Conservation (phyloP, 2,113 vertebrate genomes). For the Phaetusa simplex region DNA sequence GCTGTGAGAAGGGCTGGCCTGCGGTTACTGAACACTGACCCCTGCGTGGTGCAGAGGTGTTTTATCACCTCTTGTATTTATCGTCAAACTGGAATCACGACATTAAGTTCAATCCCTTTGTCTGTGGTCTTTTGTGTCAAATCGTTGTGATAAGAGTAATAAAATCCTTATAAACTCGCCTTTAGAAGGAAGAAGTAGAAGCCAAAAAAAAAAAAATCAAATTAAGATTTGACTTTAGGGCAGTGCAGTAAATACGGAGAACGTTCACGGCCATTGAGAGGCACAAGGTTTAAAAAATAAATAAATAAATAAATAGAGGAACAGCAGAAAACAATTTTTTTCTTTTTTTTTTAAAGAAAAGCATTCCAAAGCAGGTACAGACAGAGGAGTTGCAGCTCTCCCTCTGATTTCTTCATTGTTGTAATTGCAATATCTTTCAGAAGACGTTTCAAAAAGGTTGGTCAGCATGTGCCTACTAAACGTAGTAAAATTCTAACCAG, state of each 20-base stretch:
- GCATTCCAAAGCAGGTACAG: background rate
- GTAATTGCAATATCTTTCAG: background rate
- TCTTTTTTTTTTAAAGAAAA: background rate
- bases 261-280: background rate
- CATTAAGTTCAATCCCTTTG: background rate
- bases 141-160: background rate
- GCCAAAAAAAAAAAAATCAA: background rate
- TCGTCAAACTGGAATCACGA: background rate
- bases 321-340: background rate
- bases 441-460: background rate
- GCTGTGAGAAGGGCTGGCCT: background rate
- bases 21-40: background rate
- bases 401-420: background rate
- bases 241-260: background rate
- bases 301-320: background rate
- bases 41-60: background rate
- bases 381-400: background rate
- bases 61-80: background rate
- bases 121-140: background rate
- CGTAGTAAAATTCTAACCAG: background rate
- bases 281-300: background rate
- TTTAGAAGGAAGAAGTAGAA: background rate
- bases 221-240: background rate
- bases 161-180: background rate
- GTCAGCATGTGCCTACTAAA: background rate